These are phyloP conservation scores for Leistus spinibarbis DNA, from an alignment of 2,888 invertebrate genomes.

Conservation along the genomic window DNA sequence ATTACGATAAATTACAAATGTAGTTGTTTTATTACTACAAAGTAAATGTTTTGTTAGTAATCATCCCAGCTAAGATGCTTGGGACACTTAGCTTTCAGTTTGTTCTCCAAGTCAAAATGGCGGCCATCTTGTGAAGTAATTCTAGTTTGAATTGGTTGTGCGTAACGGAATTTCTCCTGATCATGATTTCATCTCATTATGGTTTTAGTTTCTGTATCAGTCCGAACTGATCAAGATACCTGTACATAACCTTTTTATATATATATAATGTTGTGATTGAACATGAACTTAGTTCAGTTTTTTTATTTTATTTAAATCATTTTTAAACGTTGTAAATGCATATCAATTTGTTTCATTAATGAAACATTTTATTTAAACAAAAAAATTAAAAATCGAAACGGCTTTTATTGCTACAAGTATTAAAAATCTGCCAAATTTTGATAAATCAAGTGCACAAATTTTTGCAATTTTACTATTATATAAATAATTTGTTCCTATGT, in stretches of 20 bases:
- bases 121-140: neutral
- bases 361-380: slow-evolving; percentile 5
- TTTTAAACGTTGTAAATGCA: slow-evolving; percentile 25
- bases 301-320: slow-evolving; percentile 4
- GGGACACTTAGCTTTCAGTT: no score
- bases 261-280: slow-evolving; percentile 1
- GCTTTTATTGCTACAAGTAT: slow-evolving; percentile 36
- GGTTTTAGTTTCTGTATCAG: slow-evolving; percentile 8
- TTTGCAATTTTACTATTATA: slow-evolving; percentile 12
- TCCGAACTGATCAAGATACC: neutral
- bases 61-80: neutral
- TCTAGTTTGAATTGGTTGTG: neutral
- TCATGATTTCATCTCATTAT: slow-evolving; percentile 10
- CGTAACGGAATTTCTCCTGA: neutral
- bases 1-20: neutral
- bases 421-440: slow-evolving; percentile 34
- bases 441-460: slow-evolving; percentile 31
- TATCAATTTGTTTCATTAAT: slow-evolving; percentile 18
- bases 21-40: neutral
- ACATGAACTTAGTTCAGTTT: slow-evolving; percentile 3
- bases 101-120: neutral
- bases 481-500: slow-evolving; percentile 33
- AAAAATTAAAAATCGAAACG: slow-evolving; percentile 1
- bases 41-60: neutral
- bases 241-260: slow-evolving; percentile 19